phyloP scores from a whole-genome alignment of 1,140 invertebrate species.

The Armadillidium nasatum region DNA sequence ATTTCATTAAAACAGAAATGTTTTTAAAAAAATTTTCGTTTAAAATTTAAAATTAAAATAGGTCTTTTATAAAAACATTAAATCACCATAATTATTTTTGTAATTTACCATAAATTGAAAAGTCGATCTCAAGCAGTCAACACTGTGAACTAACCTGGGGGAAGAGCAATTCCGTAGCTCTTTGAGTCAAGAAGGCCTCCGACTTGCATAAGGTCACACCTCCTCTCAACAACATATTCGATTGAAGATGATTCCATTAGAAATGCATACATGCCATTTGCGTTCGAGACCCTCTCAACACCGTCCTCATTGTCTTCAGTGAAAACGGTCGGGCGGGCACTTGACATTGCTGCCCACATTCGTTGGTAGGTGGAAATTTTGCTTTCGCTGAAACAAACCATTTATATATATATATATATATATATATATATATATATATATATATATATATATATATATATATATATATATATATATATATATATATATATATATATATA shows the following conservation, averaged over 20 bases:
- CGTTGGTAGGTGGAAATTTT: constrained; percentile 85
- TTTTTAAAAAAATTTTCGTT: too few species aligned
- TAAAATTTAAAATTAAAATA: too few species aligned
- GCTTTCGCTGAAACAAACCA: constrained; percentile 62
- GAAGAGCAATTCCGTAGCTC: constrained; percentile 28
- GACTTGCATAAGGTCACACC: constrained; percentile 30
- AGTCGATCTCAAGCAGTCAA: too few species aligned
- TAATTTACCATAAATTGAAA: too few species aligned
- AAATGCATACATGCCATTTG: constrained; percentile 82
- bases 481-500: constrained; percentile 4
- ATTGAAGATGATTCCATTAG: constrained; percentile 91
- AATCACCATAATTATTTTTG: too few species aligned
- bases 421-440: constrained; percentile 16
- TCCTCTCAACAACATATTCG: constrained; percentile 17
- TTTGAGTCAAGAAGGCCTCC: constrained; percentile 28
- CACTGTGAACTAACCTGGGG: constrained; percentile 8
- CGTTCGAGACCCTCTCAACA: constrained; percentile 74
- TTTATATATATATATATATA: neutral
- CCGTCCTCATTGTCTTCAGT: constrained; percentile 78
- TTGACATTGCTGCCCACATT: constrained; percentile 92
- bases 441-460: constrained; percentile 16
- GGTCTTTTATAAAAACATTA: too few species aligned
- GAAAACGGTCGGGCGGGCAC: constrained; percentile 74
- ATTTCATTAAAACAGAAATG: too few species aligned
- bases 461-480: constrained; percentile 22